Evolutionary conservation across 2,888 invertebrate species (phyloP).

Genomic region (Sesia bembeciformis): DNA sequence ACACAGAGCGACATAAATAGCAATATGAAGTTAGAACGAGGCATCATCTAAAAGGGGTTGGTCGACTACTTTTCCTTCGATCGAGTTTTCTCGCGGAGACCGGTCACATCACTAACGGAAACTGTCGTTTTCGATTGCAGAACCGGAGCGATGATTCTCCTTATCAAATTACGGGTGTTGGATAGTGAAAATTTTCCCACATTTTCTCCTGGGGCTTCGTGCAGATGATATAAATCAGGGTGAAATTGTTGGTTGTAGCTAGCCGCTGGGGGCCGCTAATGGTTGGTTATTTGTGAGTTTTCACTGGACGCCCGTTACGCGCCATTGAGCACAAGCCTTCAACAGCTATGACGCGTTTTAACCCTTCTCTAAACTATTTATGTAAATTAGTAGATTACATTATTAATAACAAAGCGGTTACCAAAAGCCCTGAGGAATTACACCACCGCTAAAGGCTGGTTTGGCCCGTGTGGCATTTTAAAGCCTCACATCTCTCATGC

Average conservation of each 20-base stretch:
- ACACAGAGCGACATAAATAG: conserved; percentile 21
- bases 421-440: too few relatives aligned
- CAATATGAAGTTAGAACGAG: conserved; percentile 14
- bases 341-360: conserved; percentile 18
- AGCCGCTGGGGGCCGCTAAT: conserved; percentile 60
- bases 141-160: conserved; percentile 63
- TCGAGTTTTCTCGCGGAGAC: conserved; percentile 61
- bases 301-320: conserved; percentile 63
- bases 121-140: conserved; percentile 66
- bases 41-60: conserved; percentile 46
- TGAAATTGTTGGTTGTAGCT: conserved; percentile 55
- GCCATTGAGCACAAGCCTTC: conserved; percentile 28
- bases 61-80: conserved; percentile 55
- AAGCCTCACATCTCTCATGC: too few relatives aligned
- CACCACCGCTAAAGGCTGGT: too few relatives aligned
- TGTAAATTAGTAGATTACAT: too few relatives aligned
- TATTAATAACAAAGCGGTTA: too few relatives aligned
- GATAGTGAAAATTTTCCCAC: conserved; percentile 70
- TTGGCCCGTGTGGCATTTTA: too few relatives aligned
- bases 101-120: conserved; percentile 57
- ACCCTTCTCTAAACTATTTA: background rate
- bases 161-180: conserved; percentile 64
- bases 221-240: conserved; percentile 69
- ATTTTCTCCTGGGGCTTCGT: conserved; percentile 58
- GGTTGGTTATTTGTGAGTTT: conserved; percentile 63